These are phyloP conservation scores for Neolamprologus cancellatus DNA, from an alignment of 2,113 vertebrate species.

Conservation along the genomic window DNA sequence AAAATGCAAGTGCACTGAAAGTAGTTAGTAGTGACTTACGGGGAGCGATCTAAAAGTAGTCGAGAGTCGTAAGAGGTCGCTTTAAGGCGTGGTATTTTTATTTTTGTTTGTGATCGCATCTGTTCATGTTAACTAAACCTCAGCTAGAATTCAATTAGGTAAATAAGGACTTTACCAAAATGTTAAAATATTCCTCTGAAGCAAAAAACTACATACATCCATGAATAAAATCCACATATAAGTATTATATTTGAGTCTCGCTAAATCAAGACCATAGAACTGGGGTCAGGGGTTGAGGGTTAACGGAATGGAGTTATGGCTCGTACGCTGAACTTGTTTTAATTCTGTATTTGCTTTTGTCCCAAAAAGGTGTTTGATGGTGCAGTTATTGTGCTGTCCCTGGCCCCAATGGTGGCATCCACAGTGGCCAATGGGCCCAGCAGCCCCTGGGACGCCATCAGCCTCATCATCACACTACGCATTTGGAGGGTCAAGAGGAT, in stretches of 20 bases:
- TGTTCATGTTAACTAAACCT: neutral
- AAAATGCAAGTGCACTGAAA: neutral
- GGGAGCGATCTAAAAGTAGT: neutral
- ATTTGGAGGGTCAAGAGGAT: constrained; percentile 97
- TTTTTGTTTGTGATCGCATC: neutral
- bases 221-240: neutral
- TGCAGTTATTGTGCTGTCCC: constrained; percentile 90
- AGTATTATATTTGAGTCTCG: neutral
- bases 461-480: constrained; percentile 93
- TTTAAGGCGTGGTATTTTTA: neutral
- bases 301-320: neutral
- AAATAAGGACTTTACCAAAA: neutral
- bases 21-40: neutral
- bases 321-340: neutral
- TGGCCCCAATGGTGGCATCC: constrained; percentile 99
- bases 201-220: neutral
- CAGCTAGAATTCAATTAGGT: neutral
- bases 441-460: constrained; percentile 98
- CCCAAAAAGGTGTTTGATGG: constrained; percentile 88
- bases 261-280: neutral
- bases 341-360: neutral
- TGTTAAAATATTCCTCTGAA: neutral
- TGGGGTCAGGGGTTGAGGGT: neutral
- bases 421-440: constrained; percentile 96
- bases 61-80: neutral